A percentile compares a stretch with the other conserved stretches of the same genome.
These are phyloP conservation scores for Epinotia nisella DNA, from an alignment of 2,888 invertebrate species.

Conservation along the genomic window DNA sequence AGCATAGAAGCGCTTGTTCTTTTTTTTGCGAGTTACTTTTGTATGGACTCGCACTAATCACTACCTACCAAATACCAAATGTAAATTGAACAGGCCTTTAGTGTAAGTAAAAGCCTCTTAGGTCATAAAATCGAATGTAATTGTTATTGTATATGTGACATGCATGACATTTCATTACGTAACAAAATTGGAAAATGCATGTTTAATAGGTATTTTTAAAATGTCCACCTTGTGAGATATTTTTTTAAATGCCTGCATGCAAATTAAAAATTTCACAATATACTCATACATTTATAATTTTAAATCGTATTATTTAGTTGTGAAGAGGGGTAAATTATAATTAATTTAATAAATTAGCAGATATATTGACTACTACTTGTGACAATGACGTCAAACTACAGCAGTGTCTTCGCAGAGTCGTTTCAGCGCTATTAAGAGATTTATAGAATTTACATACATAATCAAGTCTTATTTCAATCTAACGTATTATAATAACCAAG, in stretches of 20 bases:
- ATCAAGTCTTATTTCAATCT: not conserved
- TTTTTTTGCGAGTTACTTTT: too few species aligned
- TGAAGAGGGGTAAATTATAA: not conserved
- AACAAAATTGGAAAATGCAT: too few species aligned
- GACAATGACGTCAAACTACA: constrained; percentile 44
- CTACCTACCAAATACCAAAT: too few species aligned
- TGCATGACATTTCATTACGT: too few species aligned
- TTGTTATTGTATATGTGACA: too few species aligned
- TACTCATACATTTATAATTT: not conserved
- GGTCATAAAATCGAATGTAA: too few species aligned
- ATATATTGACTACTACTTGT: constrained; percentile 34
- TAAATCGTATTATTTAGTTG: not conserved
- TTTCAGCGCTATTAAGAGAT: constrained; percentile 14
- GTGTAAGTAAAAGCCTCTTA: too few species aligned
- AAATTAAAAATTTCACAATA: not conserved
- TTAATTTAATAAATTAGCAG: not conserved
- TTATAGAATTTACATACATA: not conserved
- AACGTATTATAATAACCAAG: not conserved
- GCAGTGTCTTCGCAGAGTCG: constrained; percentile 4
- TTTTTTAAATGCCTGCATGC: not conserved
- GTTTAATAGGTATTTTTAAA: not conserved
- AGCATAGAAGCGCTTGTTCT: too few species aligned
- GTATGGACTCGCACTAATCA: too few species aligned
- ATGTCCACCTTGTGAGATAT: not conserved
- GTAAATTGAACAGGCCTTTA: too few species aligned